Evolutionary conservation across 2,113 vertebrate species (phyloP).

Genomic region (Lepus timidus): DNA sequence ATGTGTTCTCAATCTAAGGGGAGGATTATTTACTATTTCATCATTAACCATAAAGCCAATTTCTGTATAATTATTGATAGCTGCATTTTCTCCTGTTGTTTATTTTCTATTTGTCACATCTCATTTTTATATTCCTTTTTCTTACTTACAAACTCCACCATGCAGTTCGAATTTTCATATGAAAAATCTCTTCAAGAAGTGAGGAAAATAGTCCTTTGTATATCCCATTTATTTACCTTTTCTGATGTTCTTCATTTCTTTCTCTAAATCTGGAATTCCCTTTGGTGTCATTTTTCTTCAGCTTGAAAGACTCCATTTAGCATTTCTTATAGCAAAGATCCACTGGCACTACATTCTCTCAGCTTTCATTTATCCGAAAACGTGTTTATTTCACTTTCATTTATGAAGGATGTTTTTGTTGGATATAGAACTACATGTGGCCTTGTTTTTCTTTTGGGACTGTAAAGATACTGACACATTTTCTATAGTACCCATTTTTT

Average conservation of each 20-base stretch:
- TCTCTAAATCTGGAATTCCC: neutral
- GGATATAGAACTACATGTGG: neutral
- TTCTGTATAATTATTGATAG: neutral
- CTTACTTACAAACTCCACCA: neutral
- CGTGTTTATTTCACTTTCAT: slow-evolving; percentile 45
- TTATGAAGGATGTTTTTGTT: slow-evolving; percentile 41
- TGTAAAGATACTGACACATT: slow-evolving; percentile 30
- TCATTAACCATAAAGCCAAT: too few relatives aligned
- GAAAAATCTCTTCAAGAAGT: slow-evolving; percentile 25
- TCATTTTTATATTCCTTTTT: neutral
- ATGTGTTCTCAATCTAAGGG: too few relatives aligned
- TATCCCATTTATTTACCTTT: neutral
- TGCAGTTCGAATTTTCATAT: neutral
- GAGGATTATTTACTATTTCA: too few relatives aligned
- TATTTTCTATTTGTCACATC: neutral
- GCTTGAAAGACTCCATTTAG: neutral
- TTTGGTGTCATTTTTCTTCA: neutral
- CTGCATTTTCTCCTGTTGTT: slow-evolving; percentile 15
- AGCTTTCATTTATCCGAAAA: neutral
- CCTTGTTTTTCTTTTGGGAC: slow-evolving; percentile 2
- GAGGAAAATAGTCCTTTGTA: neutral
- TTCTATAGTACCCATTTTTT: slow-evolving; percentile 26
- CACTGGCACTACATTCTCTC: neutral
- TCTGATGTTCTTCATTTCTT: slow-evolving; percentile 9
- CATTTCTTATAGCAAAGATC: neutral